These are phyloP conservation scores for Spea bombifrons DNA, from an alignment of 2,113 vertebrate genomes.

Conservation along the genomic window DNA sequence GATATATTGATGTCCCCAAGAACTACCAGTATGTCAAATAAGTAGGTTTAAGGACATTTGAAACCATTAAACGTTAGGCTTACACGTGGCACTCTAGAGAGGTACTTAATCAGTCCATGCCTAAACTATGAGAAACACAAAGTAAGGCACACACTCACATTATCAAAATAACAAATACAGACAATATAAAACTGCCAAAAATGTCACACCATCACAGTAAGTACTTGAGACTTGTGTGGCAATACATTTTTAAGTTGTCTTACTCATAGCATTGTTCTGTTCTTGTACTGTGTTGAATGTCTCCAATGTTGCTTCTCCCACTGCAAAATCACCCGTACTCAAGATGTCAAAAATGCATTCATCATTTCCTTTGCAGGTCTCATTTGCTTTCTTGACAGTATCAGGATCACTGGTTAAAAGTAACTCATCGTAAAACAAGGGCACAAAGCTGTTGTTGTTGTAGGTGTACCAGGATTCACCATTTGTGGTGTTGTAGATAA, in stretches of 20 bases:
- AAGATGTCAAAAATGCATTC: slow-evolving; percentile 50
- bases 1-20: no score
- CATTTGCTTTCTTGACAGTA: slow-evolving; percentile 29
- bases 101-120: no score
- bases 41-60: no score
- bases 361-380: slow-evolving; percentile 45
- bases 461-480: slow-evolving; percentile 47
- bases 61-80: no score
- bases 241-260: background rate
- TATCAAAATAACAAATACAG: no score
- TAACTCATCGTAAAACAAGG: slow-evolving; percentile 47
- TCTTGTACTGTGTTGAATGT: slow-evolving; percentile 5
- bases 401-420: slow-evolving; percentile 7
- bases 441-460: slow-evolving; percentile 50
- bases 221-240: no score
- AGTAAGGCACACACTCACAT: no score
- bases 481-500: slow-evolving; percentile 37
- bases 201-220: no score
- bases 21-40: no score
- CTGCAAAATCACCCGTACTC: slow-evolving; percentile 36
- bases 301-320: slow-evolving; percentile 36
- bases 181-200: no score
- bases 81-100: no score
- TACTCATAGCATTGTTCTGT: slow-evolving; percentile 44
- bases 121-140: no score